Base-by-base conservation (phyloP, 2,113 vertebrate species). In the Pipa parva region DNA sequence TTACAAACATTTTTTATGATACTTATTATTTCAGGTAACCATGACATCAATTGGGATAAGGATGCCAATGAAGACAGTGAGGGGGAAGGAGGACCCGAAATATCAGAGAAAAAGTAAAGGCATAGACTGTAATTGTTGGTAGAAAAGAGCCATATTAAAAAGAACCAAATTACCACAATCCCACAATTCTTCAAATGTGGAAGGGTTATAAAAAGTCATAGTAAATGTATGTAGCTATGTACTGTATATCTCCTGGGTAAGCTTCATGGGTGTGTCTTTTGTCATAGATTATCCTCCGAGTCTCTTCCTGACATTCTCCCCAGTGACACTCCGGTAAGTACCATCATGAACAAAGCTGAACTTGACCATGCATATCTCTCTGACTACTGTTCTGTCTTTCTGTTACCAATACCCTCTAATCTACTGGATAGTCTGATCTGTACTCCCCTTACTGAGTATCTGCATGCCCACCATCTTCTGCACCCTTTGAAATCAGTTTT, bases 51-150 rank as follows among this genome's bases (percentile, higher is more conserved):
- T 36, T 68, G 56, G 66, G 57, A 15, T 18, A 48, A 27, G 18
- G 58, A 70, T 31, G 46, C 42, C 12, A 54, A 22, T 29, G 57
- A 60, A 52, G 59, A 62, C 3, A 54, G 58, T 48, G 49, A 31
- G 13, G 15, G 17, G 3, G 59, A 63, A 7, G 27, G 37, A 39
- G 27, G 37, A 39, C 13, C 59, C 48, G 68, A 63, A 13, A 36
- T 57, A 37, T 21, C 33, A 1, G 36, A 60, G 37, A 45, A 52
- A 6, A 3, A 52, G 15, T 13, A 12, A 18, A 3, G 11, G 52
- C 39, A 42, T 2, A 42, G 39, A n/a, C 1, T 3, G 3, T 5
- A 3, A 6, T 42, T 12, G 2, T 17, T 42, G 15, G 15, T 5
- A 10, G 5, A 6, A 6, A 31, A 10, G 29, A 10, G 10, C 10